Evolutionary conservation across 1,140 invertebrate species (phyloP).

Genomic region (Drosophila orena): DNA sequence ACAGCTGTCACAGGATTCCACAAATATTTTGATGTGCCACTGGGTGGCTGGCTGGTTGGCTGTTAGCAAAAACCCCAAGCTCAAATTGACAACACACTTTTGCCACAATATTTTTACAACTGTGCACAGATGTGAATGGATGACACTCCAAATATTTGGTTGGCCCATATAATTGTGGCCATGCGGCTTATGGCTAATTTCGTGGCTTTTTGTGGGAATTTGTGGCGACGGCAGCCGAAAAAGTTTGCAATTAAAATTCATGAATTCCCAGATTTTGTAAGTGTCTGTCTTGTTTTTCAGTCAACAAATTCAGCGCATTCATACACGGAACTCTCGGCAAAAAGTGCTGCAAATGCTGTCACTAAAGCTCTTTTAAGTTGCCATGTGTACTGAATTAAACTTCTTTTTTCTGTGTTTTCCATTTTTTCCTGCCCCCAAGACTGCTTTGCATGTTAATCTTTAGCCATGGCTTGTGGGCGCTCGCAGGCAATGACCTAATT

Average conservation of each 20-base stretch:
- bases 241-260: slow-evolving; percentile 38
- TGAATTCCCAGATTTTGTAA: slow-evolving; percentile 26
- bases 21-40: slow-evolving; percentile 80
- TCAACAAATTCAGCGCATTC: background rate
- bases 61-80: slow-evolving; percentile 58
- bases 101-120: slow-evolving; percentile 80
- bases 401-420: slow-evolving; percentile 3
- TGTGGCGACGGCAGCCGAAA: slow-evolving; percentile 3
- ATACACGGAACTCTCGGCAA: background rate
- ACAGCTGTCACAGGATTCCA: slow-evolving; percentile 61
- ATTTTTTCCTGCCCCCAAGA: slow-evolving; percentile 19
- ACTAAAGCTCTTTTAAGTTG: slow-evolving; percentile 8
- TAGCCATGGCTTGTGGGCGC: slow-evolving; percentile 44
- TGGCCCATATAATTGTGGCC: slow-evolving; percentile 69
- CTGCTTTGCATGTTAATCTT: slow-evolving; percentile 70
- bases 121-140: slow-evolving; percentile 35
- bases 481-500: slow-evolving; percentile 76
- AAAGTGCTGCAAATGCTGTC: background rate
- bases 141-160: slow-evolving; percentile 70
- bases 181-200: slow-evolving; percentile 71
- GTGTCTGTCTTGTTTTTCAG: background rate
- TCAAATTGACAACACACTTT: slow-evolving; percentile 74
- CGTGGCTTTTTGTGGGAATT: slow-evolving; percentile 14
- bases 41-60: slow-evolving; percentile 19
- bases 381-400: slow-evolving; percentile 10